A percentile compares a stretch with the other conserved stretches of the same genome.
phyloP scores from a whole-genome alignment of 92 coral and sea anemone genomes.

The Porites evermanni region DNA sequence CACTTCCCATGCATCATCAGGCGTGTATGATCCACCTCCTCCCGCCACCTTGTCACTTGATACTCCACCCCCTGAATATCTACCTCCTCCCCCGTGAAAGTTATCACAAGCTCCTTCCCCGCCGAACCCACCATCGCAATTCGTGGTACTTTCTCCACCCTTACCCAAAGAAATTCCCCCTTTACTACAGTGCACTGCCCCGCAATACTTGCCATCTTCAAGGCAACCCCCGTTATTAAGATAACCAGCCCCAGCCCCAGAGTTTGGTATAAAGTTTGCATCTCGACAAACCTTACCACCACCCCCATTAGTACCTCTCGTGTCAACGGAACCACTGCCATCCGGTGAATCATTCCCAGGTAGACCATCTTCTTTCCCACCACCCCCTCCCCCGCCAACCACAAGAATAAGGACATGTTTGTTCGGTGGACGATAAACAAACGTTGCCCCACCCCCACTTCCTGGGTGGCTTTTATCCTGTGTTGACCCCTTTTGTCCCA shows the following conservation, averaged over 20 bases:
- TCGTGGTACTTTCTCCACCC: constrained; percentile 22
- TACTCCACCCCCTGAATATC: constrained; percentile 71
- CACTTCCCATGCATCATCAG: background rate
- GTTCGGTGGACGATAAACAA: constrained; percentile 13
- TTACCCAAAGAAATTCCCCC: constrained; percentile 48
- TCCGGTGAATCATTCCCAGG: constrained; percentile 29
- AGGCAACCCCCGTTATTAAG: constrained; percentile 39
- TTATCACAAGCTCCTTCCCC: constrained; percentile 66
- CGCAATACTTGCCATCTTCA: constrained; percentile 1
- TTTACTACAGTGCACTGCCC: background rate
- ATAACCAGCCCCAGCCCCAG: constrained; percentile 72
- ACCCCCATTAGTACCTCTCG: constrained; percentile 40
- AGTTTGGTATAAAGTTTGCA: fast-evolving
- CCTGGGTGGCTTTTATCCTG: background rate
- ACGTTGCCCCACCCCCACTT: constrained; percentile 80
- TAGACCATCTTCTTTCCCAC: background rate
- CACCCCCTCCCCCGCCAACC: constrained; percentile 82
- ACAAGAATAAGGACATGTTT: constrained; percentile 10
- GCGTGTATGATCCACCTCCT: constrained; percentile 37
- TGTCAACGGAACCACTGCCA: constrained; percentile 13
- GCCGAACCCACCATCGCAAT: constrained; percentile 68
- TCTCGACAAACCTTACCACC: constrained; percentile 59
- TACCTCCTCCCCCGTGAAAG: constrained; percentile 76
- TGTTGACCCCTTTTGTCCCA: constrained; percentile 63
- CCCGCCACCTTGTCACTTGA: constrained; percentile 6